phyloP scores from a whole-genome alignment of 2,797 vertebrate genomes.

The Aphelocoma californica region DNA sequence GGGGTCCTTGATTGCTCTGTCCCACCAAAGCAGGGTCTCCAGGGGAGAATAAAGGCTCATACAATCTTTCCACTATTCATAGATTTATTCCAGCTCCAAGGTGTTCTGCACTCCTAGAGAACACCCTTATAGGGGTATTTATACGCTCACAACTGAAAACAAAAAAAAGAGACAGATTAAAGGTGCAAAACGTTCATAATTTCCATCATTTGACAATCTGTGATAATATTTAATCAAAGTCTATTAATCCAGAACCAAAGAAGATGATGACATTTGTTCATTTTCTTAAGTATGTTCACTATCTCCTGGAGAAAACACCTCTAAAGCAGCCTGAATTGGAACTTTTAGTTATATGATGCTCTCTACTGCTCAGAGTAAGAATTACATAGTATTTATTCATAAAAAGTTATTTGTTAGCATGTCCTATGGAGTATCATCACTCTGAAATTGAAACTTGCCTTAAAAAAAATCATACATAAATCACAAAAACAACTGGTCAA shows the following conservation, averaged over 20 bases:
- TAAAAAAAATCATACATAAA: neutral
- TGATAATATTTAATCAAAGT: neutral
- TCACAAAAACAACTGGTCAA: neutral
- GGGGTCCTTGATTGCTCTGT: neutral
- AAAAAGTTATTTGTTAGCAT: neutral
- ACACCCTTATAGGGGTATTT: neutral
- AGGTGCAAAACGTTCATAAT: neutral
- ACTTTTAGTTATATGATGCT: neutral
- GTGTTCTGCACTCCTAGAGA: neutral
- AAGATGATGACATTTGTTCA: neutral
- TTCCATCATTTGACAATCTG: neutral
- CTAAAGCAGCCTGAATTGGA: neutral
- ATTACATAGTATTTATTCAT: neutral
- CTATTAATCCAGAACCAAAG: neutral
- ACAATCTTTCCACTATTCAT: neutral
- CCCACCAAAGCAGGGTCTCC: neutral
- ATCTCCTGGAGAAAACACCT: neutral
- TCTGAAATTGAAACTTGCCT: neutral
- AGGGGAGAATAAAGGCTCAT: neutral
- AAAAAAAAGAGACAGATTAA: neutral
- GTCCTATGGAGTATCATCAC: neutral
- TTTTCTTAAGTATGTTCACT: neutral
- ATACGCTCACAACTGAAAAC: neutral
- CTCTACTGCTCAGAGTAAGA: slow-evolving; percentile 4
- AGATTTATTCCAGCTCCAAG: neutral